Base-by-base conservation (phyloP, 1,140 invertebrate genomes). In the Aphaenogaster floridana region DNA sequence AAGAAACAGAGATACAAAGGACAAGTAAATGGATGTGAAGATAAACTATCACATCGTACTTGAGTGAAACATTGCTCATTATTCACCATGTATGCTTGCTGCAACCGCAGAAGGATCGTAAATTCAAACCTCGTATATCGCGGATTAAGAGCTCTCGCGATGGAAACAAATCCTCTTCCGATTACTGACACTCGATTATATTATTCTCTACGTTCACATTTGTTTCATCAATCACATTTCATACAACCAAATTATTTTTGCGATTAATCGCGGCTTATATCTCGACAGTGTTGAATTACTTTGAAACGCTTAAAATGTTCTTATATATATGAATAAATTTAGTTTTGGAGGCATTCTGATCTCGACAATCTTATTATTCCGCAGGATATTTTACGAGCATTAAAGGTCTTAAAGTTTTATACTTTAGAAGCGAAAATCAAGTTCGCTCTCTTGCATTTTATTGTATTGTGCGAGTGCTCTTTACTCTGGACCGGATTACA, bases 401-500 rank as follows among this genome's bases (percentile, higher is more conserved):
- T 45, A 48, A 45, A 63, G 11, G 13, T 50, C n/a, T 69, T 69
- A 13, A 50, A 69, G 42, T 69, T 48, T 45, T 34, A 36, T 78
- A 45, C 0, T 78, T 64, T 64, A 63, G 9, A 77, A 77, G 13
- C 36, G 8, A 61, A 48, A 63, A 79, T 13, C 39, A 42, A 48
- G 2, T 42, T 13, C 2, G 9, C 28, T 28, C 15, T 42, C 8
- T 39, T 28, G 13, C 17, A 78, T 42, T 80, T 81, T 64, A 8
- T 69, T 21, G 2, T 45, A 15, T 45, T 57, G 8, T 3, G 11
- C 59, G 6, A 50, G 2, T 48, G 21, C 1, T 34, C 34, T 52
- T 42, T 15, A 15, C 42, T 79, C 15, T 34, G 2, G 54, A 79
- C 85, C 66, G n/a, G 50, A 78, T 89, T 86, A 66, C 36, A 57